Evolutionary conservation across 1,140 invertebrate genomes (phyloP), one percentile per base, ranked within the genome.

Genomic region (Archegozetes longisetosus): DNA sequence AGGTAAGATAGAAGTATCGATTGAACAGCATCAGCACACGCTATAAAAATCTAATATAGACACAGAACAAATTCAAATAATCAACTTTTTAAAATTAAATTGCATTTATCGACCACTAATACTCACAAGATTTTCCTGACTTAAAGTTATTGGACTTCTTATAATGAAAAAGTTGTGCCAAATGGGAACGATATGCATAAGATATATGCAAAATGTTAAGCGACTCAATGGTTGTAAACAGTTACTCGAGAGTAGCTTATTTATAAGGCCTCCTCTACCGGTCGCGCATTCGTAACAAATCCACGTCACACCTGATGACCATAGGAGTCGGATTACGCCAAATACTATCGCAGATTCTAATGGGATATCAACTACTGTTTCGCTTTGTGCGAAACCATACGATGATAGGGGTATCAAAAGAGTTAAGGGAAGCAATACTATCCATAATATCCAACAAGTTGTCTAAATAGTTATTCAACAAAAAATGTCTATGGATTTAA

Each of bases 221-320:
- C 55, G 55, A 23, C 23, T 26, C n/a, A 58, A 48, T 23, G 55
- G 55, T 29, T 58, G 55, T 13, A 48, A n/a, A 25, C 40, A 24
- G n/a, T 48, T 32, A 2, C 29, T 2, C 6, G 4, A 4, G 2
- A 58, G 46, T 14, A 58, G 12, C 17, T n/a, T 9, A 23, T 29
- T n/a, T 13, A 58, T 58, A 20, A 29, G 12, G 23, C 62, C 61
- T 25, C 27, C 62, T 24, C 53, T 27, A 24, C 62, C 62, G n/a
- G 27, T 26, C 23, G 53, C 62, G 24, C 62, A 63, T 23, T 56
- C 62, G 9, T 25, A 63, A 24, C 55, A 55, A 17, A 63, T 25
- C 62, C 62, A 63, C 22, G 17, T 24, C 3, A 63, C 9, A n/a
- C 65, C 66, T 24, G 63, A 23, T 13, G 61, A 55, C 66, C 66